phyloP scores from a whole-genome alignment of 2,888 invertebrate genomes.

The Clivina fossor region DNA sequence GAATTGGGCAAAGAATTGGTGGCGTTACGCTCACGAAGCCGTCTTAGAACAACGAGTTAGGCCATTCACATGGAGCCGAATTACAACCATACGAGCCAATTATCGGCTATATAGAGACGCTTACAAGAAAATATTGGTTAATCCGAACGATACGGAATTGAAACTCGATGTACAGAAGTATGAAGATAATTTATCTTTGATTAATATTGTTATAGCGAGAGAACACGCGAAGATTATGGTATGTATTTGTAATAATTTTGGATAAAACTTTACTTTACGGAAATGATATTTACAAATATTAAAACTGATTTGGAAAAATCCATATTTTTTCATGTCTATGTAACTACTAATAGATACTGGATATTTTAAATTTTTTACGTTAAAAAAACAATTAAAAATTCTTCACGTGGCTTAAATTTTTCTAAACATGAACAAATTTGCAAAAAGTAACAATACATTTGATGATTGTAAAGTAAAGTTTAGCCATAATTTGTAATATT shows the following conservation, averaged over 20 bases:
- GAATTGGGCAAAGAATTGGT: slow-evolving; percentile 58
- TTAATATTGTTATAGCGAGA: slow-evolving; percentile 75
- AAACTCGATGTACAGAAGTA: slow-evolving; percentile 72
- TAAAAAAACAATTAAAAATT: slow-evolving; percentile 1
- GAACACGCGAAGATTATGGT: slow-evolving; percentile 80
- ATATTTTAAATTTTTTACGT: too few species aligned
- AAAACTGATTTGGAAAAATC: too few species aligned
- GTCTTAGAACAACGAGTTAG: slow-evolving; percentile 70
- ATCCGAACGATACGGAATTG: slow-evolving; percentile 73
- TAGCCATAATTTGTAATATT: not conserved
- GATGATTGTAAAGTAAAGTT: too few species aligned
- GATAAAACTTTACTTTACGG: not conserved
- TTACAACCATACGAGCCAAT: slow-evolving; percentile 67
- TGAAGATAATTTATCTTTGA: slow-evolving; percentile 72
- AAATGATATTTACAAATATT: too few species aligned
- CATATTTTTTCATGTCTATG: too few species aligned
- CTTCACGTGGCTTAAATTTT: too few species aligned
- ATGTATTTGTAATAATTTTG: slow-evolving; percentile 36
- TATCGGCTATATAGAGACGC: slow-evolving; percentile 70
- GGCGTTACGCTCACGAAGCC: slow-evolving; percentile 73
- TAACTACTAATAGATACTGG: too few species aligned
- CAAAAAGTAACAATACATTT: too few species aligned
- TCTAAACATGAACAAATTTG: not conserved
- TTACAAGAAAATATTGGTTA: slow-evolving; percentile 69
- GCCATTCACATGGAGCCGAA: slow-evolving; percentile 74